A percentile compares a stretch with the other conserved stretches of the same genome.
Conservation (phyloP, 2,113 vertebrate genomes). For the Misgurnus anguillicaudatus region DNA sequence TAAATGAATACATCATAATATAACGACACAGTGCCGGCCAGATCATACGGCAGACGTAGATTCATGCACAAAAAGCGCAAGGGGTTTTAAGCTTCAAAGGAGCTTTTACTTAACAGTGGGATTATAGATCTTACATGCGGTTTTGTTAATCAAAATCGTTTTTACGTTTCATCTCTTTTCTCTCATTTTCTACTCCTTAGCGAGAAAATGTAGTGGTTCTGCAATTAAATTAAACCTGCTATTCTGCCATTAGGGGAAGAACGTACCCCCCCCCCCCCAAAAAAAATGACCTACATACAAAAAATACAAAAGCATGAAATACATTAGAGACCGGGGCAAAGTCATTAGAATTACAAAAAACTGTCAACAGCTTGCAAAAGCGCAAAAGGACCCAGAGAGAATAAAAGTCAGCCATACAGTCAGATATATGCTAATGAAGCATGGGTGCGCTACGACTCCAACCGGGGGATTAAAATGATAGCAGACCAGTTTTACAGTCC, state of each 20-base stretch:
- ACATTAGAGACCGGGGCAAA: conserved; percentile 55
- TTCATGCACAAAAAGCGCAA: neutral
- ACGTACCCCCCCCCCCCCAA: conserved; percentile 43
- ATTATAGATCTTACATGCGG: neutral
- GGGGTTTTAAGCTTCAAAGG: conserved; percentile 17
- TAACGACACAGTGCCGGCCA: conserved; percentile 3
- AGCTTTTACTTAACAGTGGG: conserved; percentile 12
- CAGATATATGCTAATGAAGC: conserved; percentile 59
- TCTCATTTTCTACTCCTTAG: neutral
- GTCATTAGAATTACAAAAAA: conserved; percentile 66
- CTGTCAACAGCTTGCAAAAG: conserved; percentile 54
- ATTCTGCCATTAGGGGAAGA: conserved; percentile 34
- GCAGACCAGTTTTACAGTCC: conserved; percentile 59
- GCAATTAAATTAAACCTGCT: neutral
- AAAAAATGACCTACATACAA: conserved; percentile 63
- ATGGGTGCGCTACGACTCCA: conserved; percentile 50
- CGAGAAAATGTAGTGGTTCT: neutral
- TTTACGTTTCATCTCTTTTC: neutral
- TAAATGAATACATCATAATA: conserved; percentile 44
- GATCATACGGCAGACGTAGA: neutral
- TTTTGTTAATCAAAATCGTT: neutral
- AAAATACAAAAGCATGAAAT: conserved; percentile 51
- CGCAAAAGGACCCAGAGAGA: conserved; percentile 48
- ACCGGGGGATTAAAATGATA: conserved; percentile 61
- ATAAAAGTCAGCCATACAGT: conserved; percentile 54